These are phyloP conservation scores for Rhyzopertha dominica DNA, from an alignment of 1,140 invertebrate genomes.

Conservation along the genomic window DNA sequence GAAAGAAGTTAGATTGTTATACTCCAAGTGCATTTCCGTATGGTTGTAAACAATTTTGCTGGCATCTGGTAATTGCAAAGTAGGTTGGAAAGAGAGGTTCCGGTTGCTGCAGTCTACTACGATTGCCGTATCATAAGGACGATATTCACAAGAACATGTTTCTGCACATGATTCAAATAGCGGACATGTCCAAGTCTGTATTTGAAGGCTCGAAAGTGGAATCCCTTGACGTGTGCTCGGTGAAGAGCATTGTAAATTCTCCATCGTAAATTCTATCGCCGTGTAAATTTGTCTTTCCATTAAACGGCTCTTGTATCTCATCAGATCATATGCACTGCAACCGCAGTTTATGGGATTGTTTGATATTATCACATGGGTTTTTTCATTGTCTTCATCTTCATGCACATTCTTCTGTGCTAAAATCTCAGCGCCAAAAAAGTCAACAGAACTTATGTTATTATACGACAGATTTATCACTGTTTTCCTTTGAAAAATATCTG, in stretches of 20 bases:
- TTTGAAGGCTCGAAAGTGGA: slow-evolving; percentile 3
- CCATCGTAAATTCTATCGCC: slow-evolving; percentile 6
- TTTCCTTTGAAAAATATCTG: not conserved
- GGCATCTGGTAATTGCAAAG: not conserved
- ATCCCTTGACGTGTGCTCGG: slow-evolving; percentile 7
- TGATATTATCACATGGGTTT: not conserved
- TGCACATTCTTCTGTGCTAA: slow-evolving; percentile 1
- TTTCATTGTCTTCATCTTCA: slow-evolving; percentile 1
- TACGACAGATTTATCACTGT: slow-evolving; percentile 9
- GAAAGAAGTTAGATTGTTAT: slow-evolving; percentile 10
- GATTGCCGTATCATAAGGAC: slow-evolving; percentile 13
- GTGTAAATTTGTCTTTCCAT: slow-evolving; percentile 7
- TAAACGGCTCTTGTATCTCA: too few relatives aligned
- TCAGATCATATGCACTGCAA: slow-evolving; percentile 14
- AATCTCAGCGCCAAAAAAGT: slow-evolving; percentile 4
- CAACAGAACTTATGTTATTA: slow-evolving; percentile 14
- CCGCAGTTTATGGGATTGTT: slow-evolving; percentile 22
- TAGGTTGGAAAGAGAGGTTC: slow-evolving; percentile 14
- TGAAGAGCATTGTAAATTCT: slow-evolving; percentile 9
- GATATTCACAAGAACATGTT: slow-evolving; percentile 15
- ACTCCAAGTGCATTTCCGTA: slow-evolving; percentile 10
- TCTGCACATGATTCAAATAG: slow-evolving; percentile 5
- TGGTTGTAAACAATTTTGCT: slow-evolving; percentile 5
- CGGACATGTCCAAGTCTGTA: slow-evolving; percentile 3
- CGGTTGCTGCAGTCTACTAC: slow-evolving; percentile 15